These are phyloP conservation scores for Vesta saturnalis DNA, from an alignment of 2,888 invertebrate genomes.

Conservation along the genomic window DNA sequence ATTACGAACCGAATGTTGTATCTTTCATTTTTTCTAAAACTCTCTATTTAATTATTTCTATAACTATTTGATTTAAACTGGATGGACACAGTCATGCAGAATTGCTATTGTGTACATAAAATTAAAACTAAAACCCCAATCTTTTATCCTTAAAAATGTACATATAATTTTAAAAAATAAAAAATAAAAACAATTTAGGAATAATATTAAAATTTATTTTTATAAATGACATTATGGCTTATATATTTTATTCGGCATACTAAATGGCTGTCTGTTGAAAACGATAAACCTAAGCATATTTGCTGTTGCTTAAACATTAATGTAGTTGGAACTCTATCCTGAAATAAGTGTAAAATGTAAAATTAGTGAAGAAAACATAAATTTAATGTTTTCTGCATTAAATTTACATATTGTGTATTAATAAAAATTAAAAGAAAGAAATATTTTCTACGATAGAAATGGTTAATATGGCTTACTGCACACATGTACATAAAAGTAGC, in stretches of 20 bases:
- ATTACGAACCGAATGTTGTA: not conserved
- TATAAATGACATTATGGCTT: conserved; percentile 33
- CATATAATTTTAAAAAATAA: not conserved
- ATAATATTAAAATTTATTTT: conserved; percentile 31
- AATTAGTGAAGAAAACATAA: too few relatives aligned
- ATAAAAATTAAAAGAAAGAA: not conserved
- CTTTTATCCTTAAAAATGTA: not conserved
- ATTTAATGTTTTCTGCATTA: too few relatives aligned
- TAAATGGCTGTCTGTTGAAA: conserved; percentile 20
- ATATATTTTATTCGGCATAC: conserved; percentile 30
- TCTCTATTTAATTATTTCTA: not conserved
- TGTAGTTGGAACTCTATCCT: not conserved
- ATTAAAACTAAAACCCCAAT: not conserved
- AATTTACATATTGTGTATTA: not conserved
- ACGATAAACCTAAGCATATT: conserved; percentile 3
- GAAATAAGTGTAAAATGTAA: too few relatives aligned
- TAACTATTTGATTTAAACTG: too few relatives aligned
- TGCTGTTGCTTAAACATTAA: conserved; percentile 3
- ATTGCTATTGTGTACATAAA: too few relatives aligned
- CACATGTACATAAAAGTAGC: conserved; percentile 32
- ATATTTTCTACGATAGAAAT: conserved; percentile 3
- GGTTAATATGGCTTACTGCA: conserved; percentile 21
- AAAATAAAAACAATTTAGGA: conserved; percentile 1
- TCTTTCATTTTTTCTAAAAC: conserved; percentile 9
- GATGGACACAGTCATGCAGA: too few relatives aligned